phyloP scores from a whole-genome alignment of 92 coral and sea anemone genomes.

The Paragorgia papillata region DNA sequence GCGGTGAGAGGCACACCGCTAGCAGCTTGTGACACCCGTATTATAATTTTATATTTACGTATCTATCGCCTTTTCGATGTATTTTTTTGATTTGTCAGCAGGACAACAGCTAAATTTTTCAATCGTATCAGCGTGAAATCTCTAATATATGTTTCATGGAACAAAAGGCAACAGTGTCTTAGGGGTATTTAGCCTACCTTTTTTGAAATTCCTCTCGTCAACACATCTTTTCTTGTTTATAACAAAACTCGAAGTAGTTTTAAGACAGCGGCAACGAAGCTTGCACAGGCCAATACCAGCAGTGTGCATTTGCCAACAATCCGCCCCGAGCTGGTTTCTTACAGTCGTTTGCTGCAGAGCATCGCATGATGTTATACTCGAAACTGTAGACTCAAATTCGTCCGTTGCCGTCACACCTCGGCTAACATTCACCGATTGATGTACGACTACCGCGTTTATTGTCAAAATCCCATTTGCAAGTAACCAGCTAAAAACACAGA shows the following conservation, averaged over 20 bases:
- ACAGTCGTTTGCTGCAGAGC: constrained; percentile 3
- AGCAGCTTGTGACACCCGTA: no score
- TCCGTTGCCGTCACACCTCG: neutral
- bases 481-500: no score
- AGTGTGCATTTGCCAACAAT: neutral
- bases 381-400: neutral
- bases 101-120: no score
- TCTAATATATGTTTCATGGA: no score
- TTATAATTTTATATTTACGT: no score
- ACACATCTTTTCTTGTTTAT: neutral
- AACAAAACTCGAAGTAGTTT: neutral
- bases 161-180: no score
- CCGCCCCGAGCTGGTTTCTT: neutral
- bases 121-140: no score
- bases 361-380: neutral
- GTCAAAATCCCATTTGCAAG: no score
- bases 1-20: no score
- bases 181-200: constrained; percentile 10
- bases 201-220: neutral
- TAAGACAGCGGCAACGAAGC: constrained; percentile 3
- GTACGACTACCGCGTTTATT: no score
- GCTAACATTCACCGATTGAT: neutral
- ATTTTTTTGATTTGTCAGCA: no score
- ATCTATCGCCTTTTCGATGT: no score
- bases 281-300: neutral